Base-by-base conservation (phyloP, 1,140 invertebrate genomes). In the Zaprionus nigranus region DNA sequence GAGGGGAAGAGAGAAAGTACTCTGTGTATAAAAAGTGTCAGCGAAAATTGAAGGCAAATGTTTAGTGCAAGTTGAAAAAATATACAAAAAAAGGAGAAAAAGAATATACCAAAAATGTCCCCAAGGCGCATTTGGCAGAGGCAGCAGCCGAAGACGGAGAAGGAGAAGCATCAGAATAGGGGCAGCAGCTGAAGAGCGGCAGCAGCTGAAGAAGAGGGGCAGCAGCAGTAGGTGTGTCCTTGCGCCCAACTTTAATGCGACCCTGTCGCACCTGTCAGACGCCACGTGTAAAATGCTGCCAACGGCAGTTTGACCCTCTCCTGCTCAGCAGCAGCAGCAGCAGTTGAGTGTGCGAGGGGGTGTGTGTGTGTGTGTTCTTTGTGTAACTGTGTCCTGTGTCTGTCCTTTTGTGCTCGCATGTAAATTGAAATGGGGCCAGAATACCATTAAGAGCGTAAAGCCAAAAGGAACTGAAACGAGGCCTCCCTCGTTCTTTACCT, bases 401-500 rank as follows among this genome's bases (percentile, higher is more conserved):
- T 65, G 68, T 73, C 73, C 67, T 73, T 84, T 78, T 81, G 82
- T 76, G 80, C 60, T 63, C 64, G 62, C 73, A 83, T 87, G 84
- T 64, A 87, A 88, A 87, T 87, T 87, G 84, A 87, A 87, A 87
- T 83, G 77, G 82, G 78, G 78, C 82, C 84, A 75, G 78, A 88
- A 88, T 86, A 73, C 77, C 81, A 83, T 88, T 80, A 83, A 88
- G 84, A 80, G 78, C 69, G 66, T 51, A 57, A 67, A 65, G 77
- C 58, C 65, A 81, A 82, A 69, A 80, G 79, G 74, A 80, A 87
- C 62, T 79, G 66, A 70, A 72, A 66, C 67, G 64, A 70, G 58
- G 53, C 36, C 22, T 15, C 71, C 69, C 40, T 9, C 40, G n/a
- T n/a, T 46, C 58, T 26, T 26, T 30, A 30, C 28, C 28, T 30